phyloP scores from a whole-genome alignment of 30 jellyfish, hydroid and myxozoan species.

The Pelagia noctiluca region DNA sequence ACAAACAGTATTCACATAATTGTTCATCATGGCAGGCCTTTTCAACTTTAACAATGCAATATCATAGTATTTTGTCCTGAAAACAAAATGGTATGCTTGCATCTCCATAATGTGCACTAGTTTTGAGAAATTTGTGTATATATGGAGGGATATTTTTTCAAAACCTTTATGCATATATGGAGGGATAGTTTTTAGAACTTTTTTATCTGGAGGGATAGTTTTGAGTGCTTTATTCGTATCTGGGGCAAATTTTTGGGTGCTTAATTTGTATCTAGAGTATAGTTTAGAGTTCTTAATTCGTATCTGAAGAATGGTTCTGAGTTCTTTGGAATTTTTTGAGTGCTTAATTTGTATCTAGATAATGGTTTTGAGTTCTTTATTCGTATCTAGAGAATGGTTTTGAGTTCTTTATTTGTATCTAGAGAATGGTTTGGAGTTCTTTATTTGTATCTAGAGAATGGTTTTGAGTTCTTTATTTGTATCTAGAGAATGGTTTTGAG shows the following conservation, averaged over 20 bases:
- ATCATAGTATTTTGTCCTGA: constrained; percentile 28
- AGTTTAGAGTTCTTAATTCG: neutral
- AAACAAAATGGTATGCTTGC: neutral
- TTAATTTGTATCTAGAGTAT: too few species aligned
- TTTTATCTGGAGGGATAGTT: neutral
- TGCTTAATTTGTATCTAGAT: neutral
- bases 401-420: neutral
- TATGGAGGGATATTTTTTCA: neutral
- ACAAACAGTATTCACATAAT: constrained; percentile 65
- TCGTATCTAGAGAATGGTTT: too few species aligned
- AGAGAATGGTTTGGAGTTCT: neutral
- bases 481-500: too few species aligned
- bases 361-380: neutral
- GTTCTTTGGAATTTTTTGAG: neutral
- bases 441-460: too few species aligned
- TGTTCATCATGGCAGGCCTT: constrained; percentile 64
- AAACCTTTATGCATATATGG: neutral
- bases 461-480: neutral
- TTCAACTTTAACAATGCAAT: constrained; percentile 63
- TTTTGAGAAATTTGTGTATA: neutral
- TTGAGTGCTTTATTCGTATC: neutral
- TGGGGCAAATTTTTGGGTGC: neutral
- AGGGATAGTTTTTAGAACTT: neutral
- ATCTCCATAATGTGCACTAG: neutral
- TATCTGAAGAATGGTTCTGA: neutral